Conservation (phyloP, 2,888 invertebrate genomes). For the Belgica antarctica region DNA sequence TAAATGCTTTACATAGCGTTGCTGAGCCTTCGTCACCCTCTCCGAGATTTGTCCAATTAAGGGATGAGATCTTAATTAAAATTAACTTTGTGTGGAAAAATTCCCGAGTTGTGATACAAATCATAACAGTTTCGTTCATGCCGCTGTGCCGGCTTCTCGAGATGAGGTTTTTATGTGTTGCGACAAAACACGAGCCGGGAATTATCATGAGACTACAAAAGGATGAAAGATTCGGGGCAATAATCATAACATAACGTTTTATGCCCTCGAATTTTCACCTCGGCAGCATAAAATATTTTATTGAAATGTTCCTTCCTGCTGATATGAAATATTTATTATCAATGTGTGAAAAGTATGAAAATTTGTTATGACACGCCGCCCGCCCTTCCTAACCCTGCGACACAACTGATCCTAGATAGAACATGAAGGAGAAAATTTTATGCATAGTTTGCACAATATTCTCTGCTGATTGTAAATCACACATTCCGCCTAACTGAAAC, state of each 20-base stretch:
- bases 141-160: no score
- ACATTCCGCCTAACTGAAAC: conserved; percentile 1
- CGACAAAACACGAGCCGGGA: conserved; percentile 10
- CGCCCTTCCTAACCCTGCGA: no score
- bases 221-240: no score
- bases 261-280: conserved; percentile 3
- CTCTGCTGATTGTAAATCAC: conserved; percentile 13
- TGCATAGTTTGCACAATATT: conserved; percentile 12
- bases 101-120: background rate
- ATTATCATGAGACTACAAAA: background rate
- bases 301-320: conserved; percentile 10
- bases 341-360: no score
- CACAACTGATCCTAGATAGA: conserved; percentile 1
- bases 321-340: conserved; percentile 2
- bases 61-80: conserved; percentile 28
- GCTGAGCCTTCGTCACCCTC: conserved; percentile 3
- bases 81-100: background rate
- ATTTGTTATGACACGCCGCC: no score
- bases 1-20: background rate
- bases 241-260: background rate
- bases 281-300: conserved; percentile 15
- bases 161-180: background rate
- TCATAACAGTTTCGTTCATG: background rate
- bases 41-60: conserved; percentile 17
- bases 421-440: conserved; percentile 4